A percentile compares a stretch with the other conserved stretches of the same genome.
Conservation (phyloP, 2,888 invertebrate species). For the Crossocerus cetratus region DNA sequence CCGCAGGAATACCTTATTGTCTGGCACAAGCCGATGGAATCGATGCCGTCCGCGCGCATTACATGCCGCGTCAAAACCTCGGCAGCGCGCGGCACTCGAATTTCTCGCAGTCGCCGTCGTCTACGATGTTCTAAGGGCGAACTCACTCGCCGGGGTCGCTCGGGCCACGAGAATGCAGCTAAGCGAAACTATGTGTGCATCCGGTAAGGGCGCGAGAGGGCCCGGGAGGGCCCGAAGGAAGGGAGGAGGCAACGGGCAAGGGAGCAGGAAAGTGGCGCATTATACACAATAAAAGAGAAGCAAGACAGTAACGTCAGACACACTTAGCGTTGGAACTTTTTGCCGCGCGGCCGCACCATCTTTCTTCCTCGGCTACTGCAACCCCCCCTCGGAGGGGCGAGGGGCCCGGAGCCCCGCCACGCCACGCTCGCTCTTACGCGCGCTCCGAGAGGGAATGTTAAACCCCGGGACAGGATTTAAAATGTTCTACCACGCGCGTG, state of each 20-base stretch:
- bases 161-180: not conserved
- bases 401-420: conserved; percentile 29
- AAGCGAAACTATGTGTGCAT: not conserved
- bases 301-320: conserved; percentile 59
- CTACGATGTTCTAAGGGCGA: not conserved
- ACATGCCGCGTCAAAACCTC: not conserved
- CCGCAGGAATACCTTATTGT: conserved; percentile 3
- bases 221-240: not conserved
- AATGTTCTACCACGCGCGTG: conserved; percentile 47
- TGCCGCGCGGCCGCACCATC: conserved; percentile 39
- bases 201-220: not conserved
- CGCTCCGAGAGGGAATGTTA: conserved; percentile 19
- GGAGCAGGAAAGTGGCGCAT: conserved; percentile 46
- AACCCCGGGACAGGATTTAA: conserved; percentile 58
- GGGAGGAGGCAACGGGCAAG: not conserved
- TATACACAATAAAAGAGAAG: conserved; percentile 60
- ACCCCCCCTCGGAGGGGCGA: conserved; percentile 1
- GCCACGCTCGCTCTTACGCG: not conserved
- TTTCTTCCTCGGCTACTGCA: conserved; percentile 41
- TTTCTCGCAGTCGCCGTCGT: not conserved
- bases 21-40: not conserved
- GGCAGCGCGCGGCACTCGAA: not conserved
- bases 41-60: not conserved
- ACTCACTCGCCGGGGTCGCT: not conserved
- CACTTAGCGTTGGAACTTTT: conserved; percentile 60